phyloP scores from a whole-genome alignment of 2,113 vertebrate species.

The Hoplias malabaricus region DNA sequence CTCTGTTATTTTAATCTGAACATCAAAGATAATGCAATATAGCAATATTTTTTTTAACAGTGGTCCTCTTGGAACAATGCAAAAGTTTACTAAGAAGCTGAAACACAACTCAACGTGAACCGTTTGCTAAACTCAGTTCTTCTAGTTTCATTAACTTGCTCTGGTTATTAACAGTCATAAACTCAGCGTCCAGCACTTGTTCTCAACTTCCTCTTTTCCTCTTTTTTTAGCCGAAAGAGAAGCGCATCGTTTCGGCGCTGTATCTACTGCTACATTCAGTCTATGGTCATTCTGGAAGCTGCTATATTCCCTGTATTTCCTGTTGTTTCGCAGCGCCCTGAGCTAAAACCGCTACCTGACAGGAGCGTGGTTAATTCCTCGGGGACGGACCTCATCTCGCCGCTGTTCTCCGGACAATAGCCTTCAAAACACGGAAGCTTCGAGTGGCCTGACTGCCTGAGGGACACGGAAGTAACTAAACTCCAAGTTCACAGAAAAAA shows the following conservation, averaged over 20 bases:
- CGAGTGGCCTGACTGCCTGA: conserved; percentile 4
- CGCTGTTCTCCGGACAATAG: conserved; percentile 31
- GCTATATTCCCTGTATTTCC: not conserved
- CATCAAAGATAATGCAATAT: not conserved
- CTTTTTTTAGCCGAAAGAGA: conserved; percentile 33
- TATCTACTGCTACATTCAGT: not conserved
- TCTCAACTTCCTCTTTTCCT: conserved; percentile 52
- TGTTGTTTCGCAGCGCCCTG: not conserved
- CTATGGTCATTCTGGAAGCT: not conserved
- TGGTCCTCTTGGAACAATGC: not conserved
- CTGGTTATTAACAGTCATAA: not conserved
- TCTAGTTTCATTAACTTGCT: not conserved
- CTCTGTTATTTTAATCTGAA: not conserved
- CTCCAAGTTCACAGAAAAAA: not conserved
- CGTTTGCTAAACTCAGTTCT: not conserved
- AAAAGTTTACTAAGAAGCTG: not conserved
- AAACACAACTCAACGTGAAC: not conserved
- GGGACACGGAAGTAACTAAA: conserved; percentile 45
- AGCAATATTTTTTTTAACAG: not conserved
- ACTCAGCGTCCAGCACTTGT: not conserved
- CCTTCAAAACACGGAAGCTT: conserved; percentile 55
- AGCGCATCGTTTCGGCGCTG: no score
- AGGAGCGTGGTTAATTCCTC: conserved; percentile 72
- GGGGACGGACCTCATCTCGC: conserved; percentile 64
- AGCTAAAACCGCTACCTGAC: conserved; percentile 62